Conservation (phyloP, 1,140 invertebrate genomes). For the Coptotermes formosanus region DNA sequence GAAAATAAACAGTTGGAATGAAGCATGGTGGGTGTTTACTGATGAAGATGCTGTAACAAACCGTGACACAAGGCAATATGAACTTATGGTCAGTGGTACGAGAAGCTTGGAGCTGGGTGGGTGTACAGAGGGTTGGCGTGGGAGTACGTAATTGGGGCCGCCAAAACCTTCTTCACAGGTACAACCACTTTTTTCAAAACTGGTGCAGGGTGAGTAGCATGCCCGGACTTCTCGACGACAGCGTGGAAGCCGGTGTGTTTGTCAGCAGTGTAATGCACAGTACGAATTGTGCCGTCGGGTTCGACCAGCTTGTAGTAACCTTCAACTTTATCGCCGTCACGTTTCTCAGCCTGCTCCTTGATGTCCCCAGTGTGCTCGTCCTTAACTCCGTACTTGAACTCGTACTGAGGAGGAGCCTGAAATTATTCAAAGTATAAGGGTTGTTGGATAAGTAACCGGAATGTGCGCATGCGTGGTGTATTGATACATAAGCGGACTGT, state of each 20-base stretch:
- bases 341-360: conserved; percentile 13
- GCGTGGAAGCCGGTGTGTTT: conserved; percentile 49
- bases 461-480: too few species aligned
- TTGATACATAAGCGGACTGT: too few species aligned
- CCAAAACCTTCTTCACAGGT: neutral
- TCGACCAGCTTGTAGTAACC: neutral
- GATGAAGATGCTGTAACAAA: neutral
- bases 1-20: neutral
- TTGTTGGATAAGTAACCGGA: too few species aligned
- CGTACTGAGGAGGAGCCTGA: neutral
- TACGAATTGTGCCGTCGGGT: neutral
- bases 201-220: conserved; percentile 42
- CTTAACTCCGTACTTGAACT: neutral
- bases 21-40: neutral
- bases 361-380: neutral
- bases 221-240: conserved; percentile 50
- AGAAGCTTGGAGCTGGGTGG: neutral
- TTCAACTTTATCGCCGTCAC: neutral
- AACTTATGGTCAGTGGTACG: neutral
- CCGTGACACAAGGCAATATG: neutral
- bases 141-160: neutral
- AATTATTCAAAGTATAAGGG: neutral
- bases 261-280: conserved; percentile 11
- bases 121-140: neutral
- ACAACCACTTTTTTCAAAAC: neutral